Evolutionary conservation across 2,888 invertebrate genomes (phyloP).

Genomic region (Oxycera nigricornis): DNA sequence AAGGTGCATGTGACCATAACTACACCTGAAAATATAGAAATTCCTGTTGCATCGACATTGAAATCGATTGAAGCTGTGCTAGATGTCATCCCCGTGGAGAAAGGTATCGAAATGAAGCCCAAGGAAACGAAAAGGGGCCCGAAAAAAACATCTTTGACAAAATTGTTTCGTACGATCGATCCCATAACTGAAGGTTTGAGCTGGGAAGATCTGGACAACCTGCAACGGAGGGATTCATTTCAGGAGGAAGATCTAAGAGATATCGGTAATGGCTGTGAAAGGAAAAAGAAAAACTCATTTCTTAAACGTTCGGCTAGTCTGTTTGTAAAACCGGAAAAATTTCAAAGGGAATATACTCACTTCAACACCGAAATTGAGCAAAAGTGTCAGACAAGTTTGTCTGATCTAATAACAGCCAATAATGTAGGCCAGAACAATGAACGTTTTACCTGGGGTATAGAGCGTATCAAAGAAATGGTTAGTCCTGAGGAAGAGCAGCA

Average conservation of each 20-base stretch:
- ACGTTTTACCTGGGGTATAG: conserved; percentile 60
- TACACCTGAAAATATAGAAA: conserved; percentile 59
- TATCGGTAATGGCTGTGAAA: conserved; percentile 22
- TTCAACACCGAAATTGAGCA: conserved; percentile 5
- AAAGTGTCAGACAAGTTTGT: conserved; percentile 56
- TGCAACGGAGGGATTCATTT: conserved; percentile 47
- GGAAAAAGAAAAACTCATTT: conserved; percentile 15
- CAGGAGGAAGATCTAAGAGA: conserved; percentile 52
- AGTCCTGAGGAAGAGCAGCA: conserved; percentile 58
- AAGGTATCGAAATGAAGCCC: conserved; percentile 57
- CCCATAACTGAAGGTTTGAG: conserved; percentile 58
- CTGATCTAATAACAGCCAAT: conserved; percentile 60
- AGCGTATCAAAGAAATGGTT: conserved; percentile 58
- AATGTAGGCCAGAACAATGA: conserved; percentile 57
- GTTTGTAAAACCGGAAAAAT: conserved; percentile 18
- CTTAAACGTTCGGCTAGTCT: conserved; percentile 30
- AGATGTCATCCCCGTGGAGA: conserved; percentile 54
- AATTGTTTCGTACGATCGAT: conserved; percentile 51
- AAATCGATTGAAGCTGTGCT: conserved; percentile 48
- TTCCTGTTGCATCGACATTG: conserved; percentile 47
- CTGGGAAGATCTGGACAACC: conserved; percentile 54
- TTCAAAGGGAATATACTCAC: neutral
- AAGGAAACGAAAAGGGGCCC: conserved; percentile 42
- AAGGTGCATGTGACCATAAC: conserved; percentile 58
- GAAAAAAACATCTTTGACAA: conserved; percentile 23